These are phyloP conservation scores for Cataglyphis hispanica DNA, from an alignment of 1,140 invertebrate genomes.

Conservation along the genomic window DNA sequence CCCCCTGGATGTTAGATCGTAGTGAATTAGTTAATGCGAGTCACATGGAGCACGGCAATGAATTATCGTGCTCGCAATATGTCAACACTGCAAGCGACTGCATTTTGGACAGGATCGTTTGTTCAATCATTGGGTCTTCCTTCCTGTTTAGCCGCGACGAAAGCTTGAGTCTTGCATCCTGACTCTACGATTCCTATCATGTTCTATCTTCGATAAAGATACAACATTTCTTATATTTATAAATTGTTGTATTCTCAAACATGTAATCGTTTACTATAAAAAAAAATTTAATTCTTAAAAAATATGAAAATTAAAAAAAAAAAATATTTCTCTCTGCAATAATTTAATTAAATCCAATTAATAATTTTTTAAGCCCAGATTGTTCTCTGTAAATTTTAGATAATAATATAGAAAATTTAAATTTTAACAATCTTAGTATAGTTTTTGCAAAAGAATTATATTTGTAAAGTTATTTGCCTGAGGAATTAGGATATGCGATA, in stretches of 20 bases:
- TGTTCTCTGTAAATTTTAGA: not conserved
- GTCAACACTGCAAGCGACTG: conserved; percentile 72
- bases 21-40: conserved; percentile 81
- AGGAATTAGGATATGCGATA: not conserved
- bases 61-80: conserved; percentile 73
- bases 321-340: not conserved
- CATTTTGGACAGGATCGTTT: conserved; percentile 79
- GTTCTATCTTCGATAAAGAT: not conserved
- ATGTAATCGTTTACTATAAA: no score
- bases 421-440: not conserved
- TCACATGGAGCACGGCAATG: conserved; percentile 72
- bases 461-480: not conserved
- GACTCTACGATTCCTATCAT: not conserved
- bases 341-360: not conserved
- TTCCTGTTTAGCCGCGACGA: conserved; percentile 69
- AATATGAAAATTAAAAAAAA: not conserved
- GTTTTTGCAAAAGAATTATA: not conserved
- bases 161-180: not conserved
- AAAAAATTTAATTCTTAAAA: not conserved
- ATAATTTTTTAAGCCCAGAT: not conserved
- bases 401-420: not conserved
- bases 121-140: conserved; percentile 75
- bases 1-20: conserved; percentile 75
- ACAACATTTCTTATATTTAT: not conserved
- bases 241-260: not conserved